These are phyloP conservation scores for Anoura caudifer DNA, from an alignment of 2,113 vertebrate species.

Conservation along the genomic window DNA sequence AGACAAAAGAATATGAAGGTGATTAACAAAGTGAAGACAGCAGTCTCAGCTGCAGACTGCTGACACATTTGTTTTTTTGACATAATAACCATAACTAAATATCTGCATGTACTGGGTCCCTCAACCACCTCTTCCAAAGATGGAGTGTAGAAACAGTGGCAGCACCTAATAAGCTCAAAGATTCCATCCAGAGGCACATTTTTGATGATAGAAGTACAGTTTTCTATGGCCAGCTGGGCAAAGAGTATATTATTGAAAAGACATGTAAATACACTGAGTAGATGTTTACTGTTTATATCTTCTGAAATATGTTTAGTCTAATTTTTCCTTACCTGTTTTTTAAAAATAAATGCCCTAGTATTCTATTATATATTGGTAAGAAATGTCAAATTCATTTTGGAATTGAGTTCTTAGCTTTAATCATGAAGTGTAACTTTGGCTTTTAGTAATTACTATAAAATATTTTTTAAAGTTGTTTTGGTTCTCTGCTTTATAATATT, in stretches of 20 bases:
- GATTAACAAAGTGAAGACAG: conserved; percentile 25
- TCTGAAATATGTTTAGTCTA: conserved; percentile 61
- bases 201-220: conserved; percentile 18
- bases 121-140: neutral
- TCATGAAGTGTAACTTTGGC: conserved; percentile 52
- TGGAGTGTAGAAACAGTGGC: conserved; percentile 9
- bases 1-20: conserved; percentile 39
- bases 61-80: neutral
- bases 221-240: conserved; percentile 42
- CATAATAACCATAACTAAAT: conserved; percentile 41
- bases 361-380: conserved; percentile 54
- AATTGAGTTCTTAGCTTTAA: conserved; percentile 58
- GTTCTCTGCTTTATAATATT: conserved; percentile 39
- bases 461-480: conserved; percentile 56
- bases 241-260: conserved; percentile 21
- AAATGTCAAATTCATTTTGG: conserved; percentile 57
- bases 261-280: conserved; percentile 29
- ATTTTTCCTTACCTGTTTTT: conserved; percentile 55
- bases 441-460: conserved; percentile 24
- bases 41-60: conserved; percentile 15
- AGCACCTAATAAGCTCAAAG: neutral
- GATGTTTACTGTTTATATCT: conserved; percentile 28
- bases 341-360: conserved; percentile 36
- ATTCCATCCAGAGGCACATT: neutral
- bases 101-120: conserved; percentile 28